phyloP scores from a whole-genome alignment of 2,888 invertebrate genomes.

The Augiades crinisus region DNA sequence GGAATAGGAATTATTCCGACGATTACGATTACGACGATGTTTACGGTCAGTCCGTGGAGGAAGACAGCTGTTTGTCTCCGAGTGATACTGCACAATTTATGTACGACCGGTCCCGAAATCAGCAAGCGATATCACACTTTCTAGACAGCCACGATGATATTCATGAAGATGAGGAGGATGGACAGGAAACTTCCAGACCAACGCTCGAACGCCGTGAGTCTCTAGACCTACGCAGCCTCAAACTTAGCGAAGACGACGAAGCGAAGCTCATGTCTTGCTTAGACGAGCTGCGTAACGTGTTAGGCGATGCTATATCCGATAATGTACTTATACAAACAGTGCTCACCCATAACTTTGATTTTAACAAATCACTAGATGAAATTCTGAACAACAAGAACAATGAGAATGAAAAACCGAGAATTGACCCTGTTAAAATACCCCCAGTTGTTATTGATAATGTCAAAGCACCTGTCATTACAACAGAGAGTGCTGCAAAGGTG shows the following conservation, averaged over 20 bases:
- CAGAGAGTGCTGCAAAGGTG: constrained; percentile 55
- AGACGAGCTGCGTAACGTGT: constrained; percentile 89
- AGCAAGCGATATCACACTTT: constrained; percentile 88
- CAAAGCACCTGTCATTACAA: constrained; percentile 52
- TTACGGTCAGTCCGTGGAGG: constrained; percentile 97
- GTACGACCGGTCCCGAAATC: constrained; percentile 89
- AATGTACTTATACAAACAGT: constrained; percentile 87
- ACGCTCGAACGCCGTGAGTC: constrained; percentile 64
- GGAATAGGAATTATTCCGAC: constrained; percentile 92
- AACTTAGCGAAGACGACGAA: constrained; percentile 85
- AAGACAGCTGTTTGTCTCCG: constrained; percentile 95
- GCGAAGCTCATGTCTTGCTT: constrained; percentile 91
- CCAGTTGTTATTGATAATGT: constrained; percentile 48
- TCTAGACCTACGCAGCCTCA: constrained; percentile 68
- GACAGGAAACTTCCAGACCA: constrained; percentile 44
- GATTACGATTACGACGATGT: constrained; percentile 96
- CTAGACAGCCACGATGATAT: constrained; percentile 89
- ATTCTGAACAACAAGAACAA: constrained; percentile 80
- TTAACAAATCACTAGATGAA: constrained; percentile 86
- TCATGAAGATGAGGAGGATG: constrained; percentile 83
- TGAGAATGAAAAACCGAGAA: constrained; percentile 38
- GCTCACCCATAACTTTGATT: constrained; percentile 86
- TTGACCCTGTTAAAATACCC: constrained; percentile 40
- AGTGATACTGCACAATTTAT: constrained; percentile 92
- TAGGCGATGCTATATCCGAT: constrained; percentile 89